phyloP scores from a whole-genome alignment of 2,888 invertebrate genomes.

The Drepana falcataria region DNA sequence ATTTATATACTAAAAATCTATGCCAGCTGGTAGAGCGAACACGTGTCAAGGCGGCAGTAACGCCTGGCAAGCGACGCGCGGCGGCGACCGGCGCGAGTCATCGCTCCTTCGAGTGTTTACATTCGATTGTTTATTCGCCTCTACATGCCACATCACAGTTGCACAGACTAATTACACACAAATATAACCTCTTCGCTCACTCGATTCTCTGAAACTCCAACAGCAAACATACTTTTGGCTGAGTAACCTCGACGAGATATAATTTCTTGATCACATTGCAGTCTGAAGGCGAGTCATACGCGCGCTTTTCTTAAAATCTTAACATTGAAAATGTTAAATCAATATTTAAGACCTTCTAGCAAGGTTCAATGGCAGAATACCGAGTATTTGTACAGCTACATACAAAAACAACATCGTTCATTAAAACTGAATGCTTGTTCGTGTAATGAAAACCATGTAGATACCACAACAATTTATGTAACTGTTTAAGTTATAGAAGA shows the following conservation, averaged over 20 bases:
- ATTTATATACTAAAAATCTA: no score
- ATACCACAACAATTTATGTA: no score
- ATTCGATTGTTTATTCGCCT: slow-evolving; percentile 65
- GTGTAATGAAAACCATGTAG: no score
- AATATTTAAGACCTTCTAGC: no score
- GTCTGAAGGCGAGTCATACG: not conserved
- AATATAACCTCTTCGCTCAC: slow-evolving; percentile 33
- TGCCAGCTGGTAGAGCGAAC: slow-evolving; percentile 1
- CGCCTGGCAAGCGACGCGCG: not conserved
- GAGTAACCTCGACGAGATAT: not conserved
- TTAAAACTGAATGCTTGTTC: no score
- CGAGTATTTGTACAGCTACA: no score
- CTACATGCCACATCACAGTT: slow-evolving; percentile 60
- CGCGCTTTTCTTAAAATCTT: not conserved
- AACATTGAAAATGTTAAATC: not conserved
- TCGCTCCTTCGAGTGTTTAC: slow-evolving; percentile 74
- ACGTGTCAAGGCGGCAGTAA: slow-evolving; percentile 4
- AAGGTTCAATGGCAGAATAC: no score
- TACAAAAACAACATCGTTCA: no score
- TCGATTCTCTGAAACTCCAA: slow-evolving; percentile 2
- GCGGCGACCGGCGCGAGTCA: slow-evolving; percentile 38
- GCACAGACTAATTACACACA: slow-evolving; percentile 58
- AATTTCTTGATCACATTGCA: not conserved
- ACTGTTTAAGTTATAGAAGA: no score
- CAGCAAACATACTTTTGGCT: not conserved